Evolutionary conservation across 2,888 invertebrate genomes (phyloP).

Genomic region (Galerucella pusilla): DNA sequence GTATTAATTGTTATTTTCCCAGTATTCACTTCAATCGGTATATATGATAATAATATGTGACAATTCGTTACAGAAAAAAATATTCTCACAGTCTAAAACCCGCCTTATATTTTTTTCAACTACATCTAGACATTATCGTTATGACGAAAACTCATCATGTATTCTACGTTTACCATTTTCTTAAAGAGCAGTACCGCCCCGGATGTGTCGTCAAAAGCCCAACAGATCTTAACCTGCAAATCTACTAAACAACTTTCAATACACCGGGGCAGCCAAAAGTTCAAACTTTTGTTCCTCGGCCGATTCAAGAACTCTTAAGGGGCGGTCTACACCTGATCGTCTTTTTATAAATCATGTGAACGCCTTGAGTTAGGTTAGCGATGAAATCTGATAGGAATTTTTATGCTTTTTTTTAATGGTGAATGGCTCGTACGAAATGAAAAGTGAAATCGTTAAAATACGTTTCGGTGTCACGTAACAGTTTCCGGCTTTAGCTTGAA

Average conservation of each 20-base stretch:
- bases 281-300: constrained; percentile 51
- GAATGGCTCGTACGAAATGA: constrained; percentile 38
- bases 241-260: constrained; percentile 47
- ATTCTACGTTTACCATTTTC: constrained; percentile 13
- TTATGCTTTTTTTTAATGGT: constrained; percentile 34
- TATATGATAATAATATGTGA: too few relatives aligned
- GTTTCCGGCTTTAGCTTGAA: constrained; percentile 35
- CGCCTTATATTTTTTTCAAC: not conserved
- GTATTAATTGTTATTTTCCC: too few relatives aligned
- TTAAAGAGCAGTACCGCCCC: constrained; percentile 45
- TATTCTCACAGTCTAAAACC: constrained; percentile 1
- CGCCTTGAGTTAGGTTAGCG: constrained; percentile 46
- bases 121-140: constrained; percentile 27
- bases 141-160: constrained; percentile 19
- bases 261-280: constrained; percentile 49
- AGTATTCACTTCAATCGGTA: too few relatives aligned
- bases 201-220: constrained; percentile 52
- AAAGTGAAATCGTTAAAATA: constrained; percentile 47
- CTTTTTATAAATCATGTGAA: constrained; percentile 54
- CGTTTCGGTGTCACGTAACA: constrained; percentile 42
- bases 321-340: constrained; percentile 59
- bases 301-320: constrained; percentile 53
- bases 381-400: constrained; percentile 53
- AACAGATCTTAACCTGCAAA: constrained; percentile 47
- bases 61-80: not conserved